A percentile compares a stretch with the other conserved stretches of the same genome.
These are phyloP conservation scores for Mastomys natalensis DNA, from an alignment of 2,113 vertebrate species.

Conservation along the genomic window DNA sequence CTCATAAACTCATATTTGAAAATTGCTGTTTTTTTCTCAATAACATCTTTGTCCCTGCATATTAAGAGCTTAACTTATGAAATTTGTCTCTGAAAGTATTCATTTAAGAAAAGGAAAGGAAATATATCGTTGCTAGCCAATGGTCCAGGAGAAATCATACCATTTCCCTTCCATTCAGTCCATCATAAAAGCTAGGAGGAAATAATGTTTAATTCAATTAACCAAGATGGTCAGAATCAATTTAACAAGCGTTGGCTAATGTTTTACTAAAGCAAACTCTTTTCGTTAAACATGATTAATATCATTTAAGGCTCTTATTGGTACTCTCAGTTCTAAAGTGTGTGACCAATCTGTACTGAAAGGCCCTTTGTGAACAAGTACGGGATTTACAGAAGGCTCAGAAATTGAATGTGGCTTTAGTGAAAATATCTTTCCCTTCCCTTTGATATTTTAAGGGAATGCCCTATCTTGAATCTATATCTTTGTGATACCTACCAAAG, in stretches of 20 bases:
- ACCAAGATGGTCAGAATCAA: conserved; percentile 77
- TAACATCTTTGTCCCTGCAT: not conserved
- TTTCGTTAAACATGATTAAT: conserved; percentile 76
- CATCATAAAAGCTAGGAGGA: conserved; percentile 75
- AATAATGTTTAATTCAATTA: conserved; percentile 80
- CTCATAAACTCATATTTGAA: not conserved
- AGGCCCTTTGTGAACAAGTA: conserved; percentile 47
- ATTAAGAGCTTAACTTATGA: conserved; percentile 34
- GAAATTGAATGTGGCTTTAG: conserved; percentile 56
- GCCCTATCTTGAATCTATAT: conserved; percentile 72
- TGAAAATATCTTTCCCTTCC: conserved; percentile 70
- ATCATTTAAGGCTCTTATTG: conserved; percentile 71
- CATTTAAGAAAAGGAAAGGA: not conserved
- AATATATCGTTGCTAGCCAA: not conserved
- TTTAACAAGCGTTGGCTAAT: conserved; percentile 76
- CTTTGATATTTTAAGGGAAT: conserved; percentile 76
- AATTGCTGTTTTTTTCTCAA: conserved; percentile 43
- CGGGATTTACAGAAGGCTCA: conserved; percentile 61
- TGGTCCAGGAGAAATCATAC: conserved; percentile 44
- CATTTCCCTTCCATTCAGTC: conserved; percentile 15
- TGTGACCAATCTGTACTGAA: conserved; percentile 68
- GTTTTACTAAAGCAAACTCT: conserved; percentile 72
- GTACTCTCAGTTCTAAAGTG: conserved; percentile 66
- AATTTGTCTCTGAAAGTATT: conserved; percentile 28
- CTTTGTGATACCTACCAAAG: conserved; percentile 78